Evolutionary conservation across 2,888 invertebrate species (phyloP).

Genomic region (Mythimna impura): DNA sequence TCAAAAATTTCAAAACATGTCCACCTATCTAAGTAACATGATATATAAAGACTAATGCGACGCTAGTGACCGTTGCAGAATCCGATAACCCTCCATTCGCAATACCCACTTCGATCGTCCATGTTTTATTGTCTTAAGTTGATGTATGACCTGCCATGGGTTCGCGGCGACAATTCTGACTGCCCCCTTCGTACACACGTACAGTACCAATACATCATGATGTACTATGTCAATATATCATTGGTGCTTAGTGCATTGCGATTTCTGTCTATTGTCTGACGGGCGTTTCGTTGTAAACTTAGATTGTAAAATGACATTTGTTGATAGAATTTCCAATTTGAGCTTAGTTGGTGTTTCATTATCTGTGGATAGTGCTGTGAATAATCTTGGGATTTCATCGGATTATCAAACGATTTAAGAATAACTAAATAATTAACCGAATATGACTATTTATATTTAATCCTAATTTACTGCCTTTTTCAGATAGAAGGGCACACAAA

Average conservation of each 20-base stretch:
- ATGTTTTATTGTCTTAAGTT: conserved; percentile 67
- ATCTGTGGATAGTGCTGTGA: no score
- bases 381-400: not conserved
- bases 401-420: not conserved
- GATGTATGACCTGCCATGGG: conserved; percentile 63
- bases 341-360: not conserved
- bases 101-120: conserved; percentile 56
- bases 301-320: conserved; percentile 18
- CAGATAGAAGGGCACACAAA: not conserved
- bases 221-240: conserved; percentile 54
- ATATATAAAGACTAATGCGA: conserved; percentile 59
- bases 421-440: not conserved
- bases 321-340: not conserved
- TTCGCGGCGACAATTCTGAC: conserved; percentile 62
- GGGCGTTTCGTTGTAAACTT: conserved; percentile 3
- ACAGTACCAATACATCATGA: conserved; percentile 53
- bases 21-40: conserved; percentile 42
- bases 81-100: conserved; percentile 57
- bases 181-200: conserved; percentile 59
- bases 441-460: not conserved
- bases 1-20: conserved; percentile 32
- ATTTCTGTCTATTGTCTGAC: conserved; percentile 53
- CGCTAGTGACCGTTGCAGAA: conserved; percentile 56
- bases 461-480: not conserved
- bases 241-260: conserved; percentile 52